Base-by-base conservation (phyloP, 1,140 invertebrate species). In the Harpegnathos saltator region DNA sequence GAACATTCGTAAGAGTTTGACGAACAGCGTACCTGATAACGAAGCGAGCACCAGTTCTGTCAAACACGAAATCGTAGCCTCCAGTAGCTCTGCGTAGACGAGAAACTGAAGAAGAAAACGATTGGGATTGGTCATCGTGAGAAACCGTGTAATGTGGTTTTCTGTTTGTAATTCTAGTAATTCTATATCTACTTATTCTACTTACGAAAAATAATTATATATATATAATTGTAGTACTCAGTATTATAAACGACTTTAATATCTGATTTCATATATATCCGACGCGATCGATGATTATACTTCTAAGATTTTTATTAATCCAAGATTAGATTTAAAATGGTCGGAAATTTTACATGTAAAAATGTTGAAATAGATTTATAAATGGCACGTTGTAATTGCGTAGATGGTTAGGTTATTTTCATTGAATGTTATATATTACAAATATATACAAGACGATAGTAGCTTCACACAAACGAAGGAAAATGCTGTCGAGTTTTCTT, bases 281-380 rank as follows among this genome's bases (percentile, higher is more conserved):
- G 14, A 68, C 38, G 38, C 50, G 50, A 50, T n/a, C 1, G 15
- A 52, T 50, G 1, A 50, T 33, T 1, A 5, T 5, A n/a, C n/a
- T n/a, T n/a, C n/a, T n/a, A 24, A 17, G 11, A 44, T 44, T 68
- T 14, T 48, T 66, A 19, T 66, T 66, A 68, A 48, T 50, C 12
- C 9, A 15, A 5, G 15, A 15, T 65, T 50, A 66, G 1, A 44
- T 22, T 44, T 66, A 66, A n/a, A n/a, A 9, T 50, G 15, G 17
- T 50, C 19, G 44, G 11, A 68, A 24, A 24, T 66, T 66, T 66
- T 50, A 50, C 19, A 68, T 68, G 33, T 50, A 68, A 68, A 26
- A 24, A 50, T 68, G 65, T 68, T 68, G 7, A 68, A 68, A 68
- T 66, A 66, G 63, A 66, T 50, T 68, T 68, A 68, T 17, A 63